Base-by-base conservation (phyloP, 2,797 vertebrate species). In the Cyprinella venusta region DNA sequence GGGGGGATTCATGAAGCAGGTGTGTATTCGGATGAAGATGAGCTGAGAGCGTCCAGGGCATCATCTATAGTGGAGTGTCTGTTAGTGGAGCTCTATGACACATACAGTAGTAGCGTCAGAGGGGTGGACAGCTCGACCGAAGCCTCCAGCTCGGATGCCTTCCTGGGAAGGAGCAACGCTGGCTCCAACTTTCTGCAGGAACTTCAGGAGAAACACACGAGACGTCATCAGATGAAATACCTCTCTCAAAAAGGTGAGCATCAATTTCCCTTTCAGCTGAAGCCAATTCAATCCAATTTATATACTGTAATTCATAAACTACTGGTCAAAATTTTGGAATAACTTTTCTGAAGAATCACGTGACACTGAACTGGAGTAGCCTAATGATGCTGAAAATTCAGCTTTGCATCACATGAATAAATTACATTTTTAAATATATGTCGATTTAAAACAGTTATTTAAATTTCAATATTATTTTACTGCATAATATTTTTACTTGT, bases 1-100 rank as follows among this genome's bases (percentile, higher is more conserved):
- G 70, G 30, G 4, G 80, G 52, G 19, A 26, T 63, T 9, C 21
- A 26, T 42, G 78, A 78, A 71, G 42, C 24, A 72, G 54, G 72
- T 59, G 71, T 76, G 26, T 38, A 45, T 70, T 78, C 40, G 5
- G 84, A 85, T 42, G 81, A 83, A 24, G 86, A 88, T 8, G 70
- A 84, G 16, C 65, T 78, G 1, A 77, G 74, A 79, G 5, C 85
- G 89, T 92, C 89, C 9, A 90, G 95, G 54, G 93, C 93, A 36
- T 83, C 75, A 15, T 97, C 97, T 79, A 95, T 99, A 52, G 96
- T 99, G 90, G 97, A 97, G 92, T 94, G 95, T 76, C 91, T 99
- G 79, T 90, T 99, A 86, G 96, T 96, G 38, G 97, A 99, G 91
- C 95, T 99, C 0, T 99, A 99, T 86, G 95, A 97, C 87, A 94